Percentiles rank a stretch among this genome's conserved stretches.
Conservation (phyloP, 2,888 invertebrate genomes). For the Eilema sororculum region DNA sequence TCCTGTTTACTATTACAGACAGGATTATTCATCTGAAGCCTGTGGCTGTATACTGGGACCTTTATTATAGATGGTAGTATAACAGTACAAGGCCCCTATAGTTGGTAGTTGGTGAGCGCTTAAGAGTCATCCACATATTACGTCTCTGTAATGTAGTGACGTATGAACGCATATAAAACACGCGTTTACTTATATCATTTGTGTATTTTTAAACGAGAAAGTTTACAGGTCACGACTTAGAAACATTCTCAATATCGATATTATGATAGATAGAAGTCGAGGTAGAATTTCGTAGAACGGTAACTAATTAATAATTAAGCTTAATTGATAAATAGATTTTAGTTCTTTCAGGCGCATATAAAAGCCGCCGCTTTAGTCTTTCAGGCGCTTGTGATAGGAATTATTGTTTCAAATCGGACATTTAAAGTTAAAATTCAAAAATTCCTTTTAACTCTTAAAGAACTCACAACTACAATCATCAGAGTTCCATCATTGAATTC, state of each 20-base stretch:
- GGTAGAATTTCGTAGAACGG: not conserved
- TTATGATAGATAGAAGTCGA: not conserved
- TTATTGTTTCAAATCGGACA: not conserved
- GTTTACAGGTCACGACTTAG: too few relatives aligned
- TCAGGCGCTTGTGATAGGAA: not conserved
- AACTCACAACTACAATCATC: not conserved
- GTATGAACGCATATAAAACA: not conserved
- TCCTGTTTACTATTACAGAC: not conserved
- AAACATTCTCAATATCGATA: not conserved
- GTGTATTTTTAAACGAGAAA: too few relatives aligned
- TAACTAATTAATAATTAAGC: not conserved
- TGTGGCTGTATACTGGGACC: not conserved
- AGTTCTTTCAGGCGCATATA: not conserved
- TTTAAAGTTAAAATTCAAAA: not conserved
- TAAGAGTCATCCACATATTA: not conserved
- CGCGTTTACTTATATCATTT: too few relatives aligned
- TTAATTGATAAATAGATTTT: too few relatives aligned
- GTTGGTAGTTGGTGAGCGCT: not conserved
- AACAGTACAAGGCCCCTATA: not conserved
- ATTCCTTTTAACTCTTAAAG: not conserved
- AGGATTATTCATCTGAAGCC: not conserved
- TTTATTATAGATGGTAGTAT: not conserved
- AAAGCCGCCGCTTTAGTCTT: not conserved
- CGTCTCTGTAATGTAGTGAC: not conserved
- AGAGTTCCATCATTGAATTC: not conserved